Base-by-base conservation (phyloP, 2,797 vertebrate genomes). In the Thalassophryne amazonica region DNA sequence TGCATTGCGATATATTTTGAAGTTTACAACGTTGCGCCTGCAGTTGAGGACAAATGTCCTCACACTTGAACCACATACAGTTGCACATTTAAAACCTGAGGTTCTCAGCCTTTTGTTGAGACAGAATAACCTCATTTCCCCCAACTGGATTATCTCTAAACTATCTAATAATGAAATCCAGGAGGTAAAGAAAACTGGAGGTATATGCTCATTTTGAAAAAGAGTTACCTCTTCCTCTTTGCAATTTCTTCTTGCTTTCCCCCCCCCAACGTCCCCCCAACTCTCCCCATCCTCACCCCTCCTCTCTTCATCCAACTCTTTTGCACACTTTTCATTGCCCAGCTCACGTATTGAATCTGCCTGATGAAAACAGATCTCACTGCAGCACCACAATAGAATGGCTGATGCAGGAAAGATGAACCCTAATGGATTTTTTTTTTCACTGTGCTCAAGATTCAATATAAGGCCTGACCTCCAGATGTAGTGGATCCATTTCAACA, bases 361-460 rank as follows among this genome's bases (percentile, higher is more conserved):
- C 86, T 92, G 90, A 92, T 91, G 90, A 91, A 91, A 91, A 92
- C 86, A 90, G 90, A 91, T 90, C 89, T 90, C 84, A 90, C 87
- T 85, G 86, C 87, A 86, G 88, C 86, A 76, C 84, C 90, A 88
- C 89, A 90, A 88, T 89, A 90, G 90, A 88, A 89, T 84, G 88
- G 85, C 88, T 88, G 85, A 88, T 88, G 89, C 86, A 89, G 87
- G 86, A 82, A 89, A 90, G 89, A 91, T 92, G 90, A 91, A 90
- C 86, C 88, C 86, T 91, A 92, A 92, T 92, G 90, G 89, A 86
- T 88, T 92, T 91, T 87, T 84, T 68, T 84, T 80, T 73, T 76
- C 79, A 83, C 56, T 80, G 77, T 87, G 85, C 85, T 90, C 86
- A 86, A 90, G 88, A 91, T 84, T 90, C 88, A 91, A 90, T 88